phyloP scores from a whole-genome alignment of 2,797 vertebrate species.

The Bradypodion pumilum region DNA sequence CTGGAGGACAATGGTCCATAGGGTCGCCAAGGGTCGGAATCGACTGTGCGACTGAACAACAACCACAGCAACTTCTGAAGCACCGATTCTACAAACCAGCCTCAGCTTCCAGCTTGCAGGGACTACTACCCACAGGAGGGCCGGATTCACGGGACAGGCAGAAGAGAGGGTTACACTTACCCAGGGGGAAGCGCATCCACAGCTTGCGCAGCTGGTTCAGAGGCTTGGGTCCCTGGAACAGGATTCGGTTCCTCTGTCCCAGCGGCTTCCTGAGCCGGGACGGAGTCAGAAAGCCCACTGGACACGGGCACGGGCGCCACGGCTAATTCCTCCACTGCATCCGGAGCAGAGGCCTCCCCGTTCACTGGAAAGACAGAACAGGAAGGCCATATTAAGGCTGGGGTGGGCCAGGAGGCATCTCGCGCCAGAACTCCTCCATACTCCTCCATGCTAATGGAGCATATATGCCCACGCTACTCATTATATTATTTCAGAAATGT shows the following conservation, averaged over 20 bases:
- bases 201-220: slow-evolving; percentile 64
- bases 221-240: slow-evolving; percentile 57
- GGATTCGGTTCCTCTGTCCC: slow-evolving; percentile 76
- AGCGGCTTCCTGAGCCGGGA: slow-evolving; percentile 31
- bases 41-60: no score
- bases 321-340: slow-evolving; percentile 71
- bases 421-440: neutral
- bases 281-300: neutral
- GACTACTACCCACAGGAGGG: no score
- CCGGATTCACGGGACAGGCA: neutral
- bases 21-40: no score
- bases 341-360: slow-evolving; percentile 71
- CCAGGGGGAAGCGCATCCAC: slow-evolving; percentile 87
- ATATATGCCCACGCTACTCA: no score
- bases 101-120: neutral
- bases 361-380: slow-evolving; percentile 75
- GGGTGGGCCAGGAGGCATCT: neutral
- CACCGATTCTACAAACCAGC: no score
- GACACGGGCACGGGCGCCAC: rapidly evolving
- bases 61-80: no score
- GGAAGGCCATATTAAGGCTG: neutral
- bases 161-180: slow-evolving; percentile 74
- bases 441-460: neutral
- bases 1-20: no score
- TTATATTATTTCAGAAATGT: no score